Base-by-base conservation (phyloP, 2,888 invertebrate species). In the Chaitophorus viminalis region DNA sequence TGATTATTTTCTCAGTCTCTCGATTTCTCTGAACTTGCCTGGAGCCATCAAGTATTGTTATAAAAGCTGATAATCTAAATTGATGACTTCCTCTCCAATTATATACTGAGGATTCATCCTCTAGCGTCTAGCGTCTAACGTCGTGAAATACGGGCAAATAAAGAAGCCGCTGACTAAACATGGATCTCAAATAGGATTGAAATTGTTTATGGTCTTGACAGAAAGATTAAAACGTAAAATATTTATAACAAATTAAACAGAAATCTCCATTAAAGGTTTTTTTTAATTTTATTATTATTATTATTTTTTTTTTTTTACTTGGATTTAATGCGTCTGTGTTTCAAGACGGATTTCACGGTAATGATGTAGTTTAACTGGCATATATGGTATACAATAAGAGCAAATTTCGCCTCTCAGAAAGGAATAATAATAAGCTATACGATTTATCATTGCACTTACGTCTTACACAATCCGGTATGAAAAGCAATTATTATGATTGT, bases 221-320 rank as follows among this genome's bases (percentile, higher is more conserved):
- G 52, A 33, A 82, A 54, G 72, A 82, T 74, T 72, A 82, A 82
- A 78, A 74, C 72, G 33, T 74, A 33, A 82, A 82, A 72, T 72
- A 72, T 72, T 82, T 74, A 74, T 54, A 33, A 82, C n/a, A 52
- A 74, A 82, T 82, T 82, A 82, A 82, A 82, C 25, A 31, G 46
- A 70, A 70, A 31, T 70, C 31, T 70, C 8, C 82, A 70, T 46
- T 70, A 70, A 72, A 52, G 29, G 25, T 65, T n/a, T 11, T 75
- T 68, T 81, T 68, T 81, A 25, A n/a, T n/a, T n/a, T n/a, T n/a
- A n/a, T n/a, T n/a, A n/a, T n/a, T n/a, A n/a, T n/a, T n/a, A n/a
- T n/a, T n/a, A n/a, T n/a, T n/a, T n/a, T n/a, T 60, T 21, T 60
- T 60, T 65, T 29, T 9, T 1, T 68, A 52, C 46, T 70, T 46